Conservation (phyloP, 2,113 vertebrate genomes). For the Pachyramphus minor region DNA sequence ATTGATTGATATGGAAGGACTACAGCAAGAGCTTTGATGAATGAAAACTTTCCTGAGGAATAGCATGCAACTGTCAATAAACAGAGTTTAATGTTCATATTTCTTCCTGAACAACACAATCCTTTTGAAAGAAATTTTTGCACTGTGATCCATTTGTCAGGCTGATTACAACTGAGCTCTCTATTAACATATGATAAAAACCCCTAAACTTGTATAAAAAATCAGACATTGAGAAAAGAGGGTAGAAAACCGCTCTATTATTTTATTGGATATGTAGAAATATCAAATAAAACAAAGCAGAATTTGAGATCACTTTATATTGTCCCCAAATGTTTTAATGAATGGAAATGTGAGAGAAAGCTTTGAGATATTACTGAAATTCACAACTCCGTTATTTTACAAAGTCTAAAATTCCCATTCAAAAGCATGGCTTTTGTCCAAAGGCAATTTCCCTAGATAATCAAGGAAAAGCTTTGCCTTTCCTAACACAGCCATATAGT, state of each 20-base stretch:
- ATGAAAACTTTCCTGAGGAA: neutral
- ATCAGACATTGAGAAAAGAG: neutral
- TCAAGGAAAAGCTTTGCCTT: neutral
- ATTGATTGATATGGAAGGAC: neutral
- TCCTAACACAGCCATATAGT: neutral
- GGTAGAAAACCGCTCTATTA: neutral
- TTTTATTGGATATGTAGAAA: neutral
- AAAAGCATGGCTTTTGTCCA: neutral
- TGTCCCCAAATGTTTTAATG: neutral
- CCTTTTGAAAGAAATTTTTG: neutral
- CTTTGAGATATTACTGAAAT: neutral
- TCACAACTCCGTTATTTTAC: neutral
- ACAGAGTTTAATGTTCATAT: neutral
- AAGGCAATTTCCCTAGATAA: neutral
- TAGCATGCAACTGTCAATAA: neutral
- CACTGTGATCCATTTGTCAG: neutral
- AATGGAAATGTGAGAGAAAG: neutral
- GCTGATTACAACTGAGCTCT: neutral
- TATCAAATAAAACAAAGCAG: neutral
- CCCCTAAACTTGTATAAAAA: neutral
- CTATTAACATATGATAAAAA: neutral
- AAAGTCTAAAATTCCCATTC: neutral
- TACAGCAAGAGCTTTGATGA: neutral
- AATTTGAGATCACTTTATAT: neutral
- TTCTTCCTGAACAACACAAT: neutral